Evolutionary conservation across 2,888 invertebrate genomes (phyloP).

Genomic region (Coecobrya sp.): DNA sequence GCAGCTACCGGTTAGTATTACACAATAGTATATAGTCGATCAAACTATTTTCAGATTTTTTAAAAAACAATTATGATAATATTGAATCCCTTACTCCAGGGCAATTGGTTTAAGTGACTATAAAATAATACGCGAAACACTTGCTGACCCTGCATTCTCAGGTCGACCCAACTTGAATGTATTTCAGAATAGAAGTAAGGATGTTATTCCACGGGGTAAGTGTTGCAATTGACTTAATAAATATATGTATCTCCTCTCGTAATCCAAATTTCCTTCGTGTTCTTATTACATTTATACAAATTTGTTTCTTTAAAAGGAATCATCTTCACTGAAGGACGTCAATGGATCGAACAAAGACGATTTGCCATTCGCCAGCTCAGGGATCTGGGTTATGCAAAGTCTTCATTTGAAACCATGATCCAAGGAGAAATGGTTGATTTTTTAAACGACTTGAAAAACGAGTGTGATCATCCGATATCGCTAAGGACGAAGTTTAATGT

Average conservation of each 20-base stretch:
- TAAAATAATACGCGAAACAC: conserved; percentile 79
- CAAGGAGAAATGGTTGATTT: conserved; percentile 74
- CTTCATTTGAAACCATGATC: conserved; percentile 77
- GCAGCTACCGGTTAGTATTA: conserved; percentile 82
- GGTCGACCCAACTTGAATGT: conserved; percentile 84
- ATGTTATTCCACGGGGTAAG: conserved; percentile 81
- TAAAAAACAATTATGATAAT: background rate
- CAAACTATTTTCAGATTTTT: background rate
- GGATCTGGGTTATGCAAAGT: conserved; percentile 83
- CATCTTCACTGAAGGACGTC: conserved; percentile 83
- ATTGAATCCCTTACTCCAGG: conserved; percentile 51
- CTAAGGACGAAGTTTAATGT: conserved; percentile 70
- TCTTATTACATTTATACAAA: background rate
- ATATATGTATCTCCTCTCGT: too few species aligned
- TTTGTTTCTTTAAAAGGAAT: conserved; percentile 60
- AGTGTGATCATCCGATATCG: conserved; percentile 73
- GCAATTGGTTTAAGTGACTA: conserved; percentile 84
- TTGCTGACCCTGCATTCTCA: conserved; percentile 71
- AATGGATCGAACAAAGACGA: conserved; percentile 83
- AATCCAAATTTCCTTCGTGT: background rate
- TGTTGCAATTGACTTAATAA: background rate
- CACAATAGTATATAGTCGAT: background rate
- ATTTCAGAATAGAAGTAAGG: conserved; percentile 82
- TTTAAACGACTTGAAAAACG: conserved; percentile 29
- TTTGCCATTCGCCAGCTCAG: conserved; percentile 83